Evolutionary conservation across 2,888 invertebrate species (phyloP).

Genomic region (Ochlodes sylvanus): DNA sequence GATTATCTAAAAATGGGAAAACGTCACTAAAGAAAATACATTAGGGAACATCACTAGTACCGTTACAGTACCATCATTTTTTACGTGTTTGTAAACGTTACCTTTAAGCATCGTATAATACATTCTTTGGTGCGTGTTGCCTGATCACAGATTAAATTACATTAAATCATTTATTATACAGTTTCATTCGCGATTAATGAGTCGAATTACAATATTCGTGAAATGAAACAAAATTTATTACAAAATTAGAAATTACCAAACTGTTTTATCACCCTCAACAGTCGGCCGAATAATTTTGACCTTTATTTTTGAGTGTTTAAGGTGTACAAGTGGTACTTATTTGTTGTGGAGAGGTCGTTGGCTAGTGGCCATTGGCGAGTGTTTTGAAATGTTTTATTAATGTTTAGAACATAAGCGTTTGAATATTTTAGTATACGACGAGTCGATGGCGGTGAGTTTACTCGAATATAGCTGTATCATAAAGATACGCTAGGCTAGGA

Average conservation of each 20-base stretch:
- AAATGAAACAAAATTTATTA: constrained; percentile 55
- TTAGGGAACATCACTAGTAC: no score
- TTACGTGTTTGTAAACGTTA: neutral
- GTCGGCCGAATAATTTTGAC: constrained; percentile 32
- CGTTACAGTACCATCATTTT: no score
- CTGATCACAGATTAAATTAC: constrained; percentile 24
- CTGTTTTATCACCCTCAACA: constrained; percentile 36
- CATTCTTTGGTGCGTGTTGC: neutral
- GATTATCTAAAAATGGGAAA: no score
- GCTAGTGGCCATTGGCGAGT: constrained; percentile 50
- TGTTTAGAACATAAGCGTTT: constrained; percentile 42
- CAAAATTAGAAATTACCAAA: constrained; percentile 47
- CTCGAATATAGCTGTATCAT: constrained; percentile 12
- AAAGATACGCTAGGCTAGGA: constrained; percentile 8
- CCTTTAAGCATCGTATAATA: neutral
- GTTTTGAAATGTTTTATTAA: constrained; percentile 59
- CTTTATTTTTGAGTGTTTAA: constrained; percentile 37
- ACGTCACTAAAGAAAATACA: no score
- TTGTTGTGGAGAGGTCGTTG: constrained; percentile 50
- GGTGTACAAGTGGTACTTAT: neutral
- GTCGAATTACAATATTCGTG: constrained; percentile 55
- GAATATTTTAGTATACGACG: constrained; percentile 27
- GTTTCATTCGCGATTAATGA: constrained; percentile 58
- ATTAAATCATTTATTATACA: constrained; percentile 49
- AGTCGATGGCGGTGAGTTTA: constrained; percentile 2